A percentile compares a stretch with the other conserved stretches of the same genome.
phyloP scores from a whole-genome alignment of 2,888 invertebrate genomes.

The Drosophila dives region DNA sequence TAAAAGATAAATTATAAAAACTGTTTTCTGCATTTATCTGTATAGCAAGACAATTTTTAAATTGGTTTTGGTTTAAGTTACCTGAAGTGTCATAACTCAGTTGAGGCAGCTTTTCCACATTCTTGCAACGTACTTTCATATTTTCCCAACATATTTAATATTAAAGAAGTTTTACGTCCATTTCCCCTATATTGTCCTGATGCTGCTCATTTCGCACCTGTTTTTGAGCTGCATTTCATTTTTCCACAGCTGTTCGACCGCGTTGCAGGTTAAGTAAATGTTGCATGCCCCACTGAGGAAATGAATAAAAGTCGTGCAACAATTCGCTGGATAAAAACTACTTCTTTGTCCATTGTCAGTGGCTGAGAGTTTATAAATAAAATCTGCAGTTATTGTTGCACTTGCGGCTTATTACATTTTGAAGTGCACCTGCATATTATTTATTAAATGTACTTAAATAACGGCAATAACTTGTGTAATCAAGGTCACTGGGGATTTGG shows the following conservation, averaged over 20 bases:
- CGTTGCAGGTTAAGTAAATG: slow-evolving; percentile 54
- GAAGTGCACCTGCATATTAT: slow-evolving; percentile 60
- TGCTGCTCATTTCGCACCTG: slow-evolving; percentile 52
- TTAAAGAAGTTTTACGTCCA: slow-evolving; percentile 11
- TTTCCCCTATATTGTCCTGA: not conserved
- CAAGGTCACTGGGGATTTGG: slow-evolving; percentile 21
- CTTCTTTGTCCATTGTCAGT: slow-evolving; percentile 13
- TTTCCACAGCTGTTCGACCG: slow-evolving; percentile 27
- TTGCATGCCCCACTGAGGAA: slow-evolving; percentile 28
- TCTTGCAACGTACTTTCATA: slow-evolving; percentile 34
- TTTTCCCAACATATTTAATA: slow-evolving; percentile 54
- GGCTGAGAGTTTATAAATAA: slow-evolving; percentile 17
- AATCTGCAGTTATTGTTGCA: slow-evolving; percentile 18
- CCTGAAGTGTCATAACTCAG: not conserved
- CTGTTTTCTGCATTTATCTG: not conserved
- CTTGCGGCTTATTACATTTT: slow-evolving; percentile 71
- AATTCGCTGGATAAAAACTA: slow-evolving; percentile 16
- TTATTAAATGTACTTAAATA: slow-evolving; percentile 45
- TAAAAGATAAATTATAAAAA: not conserved
- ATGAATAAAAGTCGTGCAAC: slow-evolving; percentile 50
- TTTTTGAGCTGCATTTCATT: slow-evolving; percentile 14
- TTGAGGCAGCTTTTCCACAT: slow-evolving; percentile 17
- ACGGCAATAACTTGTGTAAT: slow-evolving; percentile 26
- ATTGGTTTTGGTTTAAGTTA: not conserved
- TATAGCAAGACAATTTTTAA: not conserved